Conservation (phyloP, 30 jellyfish, hydroid and myxozoan genomes). For the Aurelia coerulea region DNA sequence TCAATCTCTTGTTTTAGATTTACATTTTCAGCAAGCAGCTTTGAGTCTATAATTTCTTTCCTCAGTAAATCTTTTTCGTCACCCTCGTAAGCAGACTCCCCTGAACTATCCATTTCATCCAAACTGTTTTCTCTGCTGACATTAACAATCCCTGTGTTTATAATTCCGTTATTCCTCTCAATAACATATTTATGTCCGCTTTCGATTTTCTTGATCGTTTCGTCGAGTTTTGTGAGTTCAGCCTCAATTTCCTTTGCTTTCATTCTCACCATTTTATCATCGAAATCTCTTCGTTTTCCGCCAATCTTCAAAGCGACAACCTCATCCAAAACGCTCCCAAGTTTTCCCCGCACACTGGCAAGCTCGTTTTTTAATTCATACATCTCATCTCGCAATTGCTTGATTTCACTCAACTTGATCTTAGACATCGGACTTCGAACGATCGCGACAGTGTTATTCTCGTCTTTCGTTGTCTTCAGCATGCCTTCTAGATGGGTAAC, state of each 20-base stretch:
- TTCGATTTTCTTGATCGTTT: slow-evolving; percentile 69
- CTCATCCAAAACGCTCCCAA: slow-evolving; percentile 50
- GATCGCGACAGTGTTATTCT: slow-evolving; percentile 84
- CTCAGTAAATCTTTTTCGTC: slow-evolving; percentile 39
- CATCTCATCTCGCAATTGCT: slow-evolving; percentile 90
- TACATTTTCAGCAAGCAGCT: slow-evolving; percentile 53
- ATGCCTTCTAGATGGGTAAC: slow-evolving; percentile 89
- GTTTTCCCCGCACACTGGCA: slow-evolving; percentile 38
- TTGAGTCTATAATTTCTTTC: slow-evolving; percentile 26
- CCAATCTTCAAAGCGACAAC: slow-evolving; percentile 56
- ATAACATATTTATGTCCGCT: slow-evolving; percentile 81
- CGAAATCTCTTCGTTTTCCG: slow-evolving; percentile 31
- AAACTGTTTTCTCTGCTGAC: slow-evolving; percentile 49
- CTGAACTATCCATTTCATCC: slow-evolving; percentile 63
- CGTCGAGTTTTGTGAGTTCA: slow-evolving; percentile 70
- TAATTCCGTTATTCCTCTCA: slow-evolving; percentile 64
- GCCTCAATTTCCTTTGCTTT: slow-evolving; percentile 34
- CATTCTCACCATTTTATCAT: slow-evolving; percentile 8
- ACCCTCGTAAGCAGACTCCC: slow-evolving; percentile 60
- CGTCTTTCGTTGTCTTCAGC: slow-evolving; percentile 76
- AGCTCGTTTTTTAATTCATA: slow-evolving; percentile 66
- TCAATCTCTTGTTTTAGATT: slow-evolving; percentile 41
- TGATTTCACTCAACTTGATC: slow-evolving; percentile 86
- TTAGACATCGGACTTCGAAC: slow-evolving; percentile 98
- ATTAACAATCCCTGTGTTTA: slow-evolving; percentile 38